Conservation (phyloP, 2,113 vertebrate species). For the Paratilapia polleni region DNA sequence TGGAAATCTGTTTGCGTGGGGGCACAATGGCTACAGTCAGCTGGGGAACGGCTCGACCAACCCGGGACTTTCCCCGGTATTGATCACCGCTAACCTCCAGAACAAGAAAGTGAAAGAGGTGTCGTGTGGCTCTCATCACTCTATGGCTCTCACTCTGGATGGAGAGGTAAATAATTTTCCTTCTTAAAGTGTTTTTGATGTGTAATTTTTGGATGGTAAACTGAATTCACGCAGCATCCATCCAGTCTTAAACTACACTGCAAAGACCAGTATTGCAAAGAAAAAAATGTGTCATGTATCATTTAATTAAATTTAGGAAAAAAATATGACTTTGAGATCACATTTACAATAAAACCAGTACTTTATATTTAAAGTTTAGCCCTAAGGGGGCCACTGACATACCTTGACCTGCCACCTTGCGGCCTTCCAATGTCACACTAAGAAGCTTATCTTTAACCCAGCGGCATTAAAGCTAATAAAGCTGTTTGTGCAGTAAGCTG, state of each 20-base stretch:
- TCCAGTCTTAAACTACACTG: neutral
- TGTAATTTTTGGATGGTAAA: neutral
- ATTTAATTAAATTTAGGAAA: neutral
- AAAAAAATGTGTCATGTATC: neutral
- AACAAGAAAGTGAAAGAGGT: slow-evolving; percentile 89
- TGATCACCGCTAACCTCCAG: slow-evolving; percentile 86
- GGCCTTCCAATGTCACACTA: neutral
- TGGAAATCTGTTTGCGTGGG: slow-evolving; percentile 93
- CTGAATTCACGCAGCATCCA: neutral
- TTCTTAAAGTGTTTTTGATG: no score
- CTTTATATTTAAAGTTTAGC: neutral
- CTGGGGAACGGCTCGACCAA: slow-evolving; percentile 91
- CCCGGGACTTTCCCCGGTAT: slow-evolving; percentile 86
- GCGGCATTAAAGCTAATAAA: slow-evolving; percentile 21
- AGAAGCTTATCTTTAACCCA: slow-evolving; percentile 40
- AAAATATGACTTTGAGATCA: neutral
- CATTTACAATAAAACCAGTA: neutral
- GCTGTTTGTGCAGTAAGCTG: neutral
- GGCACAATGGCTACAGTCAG: slow-evolving; percentile 95
- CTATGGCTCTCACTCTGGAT: slow-evolving; percentile 88
- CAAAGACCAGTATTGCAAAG: neutral
- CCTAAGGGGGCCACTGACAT: neutral
- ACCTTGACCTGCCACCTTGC: neutral
- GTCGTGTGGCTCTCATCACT: slow-evolving; percentile 94
- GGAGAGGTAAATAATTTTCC: slow-evolving; percentile 84